These are phyloP conservation scores for Dendrolimus kikuchii DNA, from an alignment of 1,140 invertebrate genomes.

Conservation along the genomic window DNA sequence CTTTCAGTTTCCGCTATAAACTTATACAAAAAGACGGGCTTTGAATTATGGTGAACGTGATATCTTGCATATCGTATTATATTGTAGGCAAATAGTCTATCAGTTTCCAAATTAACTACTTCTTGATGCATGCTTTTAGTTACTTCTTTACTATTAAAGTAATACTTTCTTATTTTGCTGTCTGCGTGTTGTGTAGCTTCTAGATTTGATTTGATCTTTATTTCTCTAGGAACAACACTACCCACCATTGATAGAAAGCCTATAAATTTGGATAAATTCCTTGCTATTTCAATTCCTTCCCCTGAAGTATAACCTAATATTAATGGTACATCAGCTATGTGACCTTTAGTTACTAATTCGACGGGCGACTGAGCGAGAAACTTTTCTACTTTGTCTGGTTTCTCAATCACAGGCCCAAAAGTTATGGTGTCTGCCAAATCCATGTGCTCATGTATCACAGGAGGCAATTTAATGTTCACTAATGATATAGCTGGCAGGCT, in stretches of 20 bases:
- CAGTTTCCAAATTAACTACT: conserved; percentile 37
- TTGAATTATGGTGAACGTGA: conserved; percentile 21
- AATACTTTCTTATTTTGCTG: conserved; percentile 37
- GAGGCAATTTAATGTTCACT: conserved; percentile 43
- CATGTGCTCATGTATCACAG: conserved; percentile 19
- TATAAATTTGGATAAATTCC: conserved; percentile 27
- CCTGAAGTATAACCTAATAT: conserved; percentile 53
- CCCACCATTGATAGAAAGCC: conserved; percentile 21
- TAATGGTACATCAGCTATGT: conserved; percentile 39
- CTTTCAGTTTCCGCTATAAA: conserved; percentile 51
- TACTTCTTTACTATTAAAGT: conserved; percentile 37
- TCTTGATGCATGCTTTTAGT: conserved; percentile 30
- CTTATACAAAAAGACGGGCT: conserved; percentile 49
- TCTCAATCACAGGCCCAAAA: conserved; percentile 58
- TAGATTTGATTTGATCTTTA: conserved; percentile 38
- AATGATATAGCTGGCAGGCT: conserved; percentile 35
- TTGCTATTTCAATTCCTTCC: conserved; percentile 55
- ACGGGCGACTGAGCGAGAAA: conserved; percentile 41
- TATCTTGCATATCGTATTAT: conserved; percentile 45
- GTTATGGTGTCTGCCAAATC: conserved; percentile 39
- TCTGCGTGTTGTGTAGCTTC: conserved; percentile 27
- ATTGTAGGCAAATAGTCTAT: conserved; percentile 47
- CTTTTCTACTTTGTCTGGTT: conserved; percentile 31
- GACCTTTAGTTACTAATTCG: conserved; percentile 33
- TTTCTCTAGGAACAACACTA: conserved; percentile 44